These are phyloP conservation scores for Eubasilissa regina DNA, from an alignment of 1,140 invertebrate genomes.

Conservation along the genomic window DNA sequence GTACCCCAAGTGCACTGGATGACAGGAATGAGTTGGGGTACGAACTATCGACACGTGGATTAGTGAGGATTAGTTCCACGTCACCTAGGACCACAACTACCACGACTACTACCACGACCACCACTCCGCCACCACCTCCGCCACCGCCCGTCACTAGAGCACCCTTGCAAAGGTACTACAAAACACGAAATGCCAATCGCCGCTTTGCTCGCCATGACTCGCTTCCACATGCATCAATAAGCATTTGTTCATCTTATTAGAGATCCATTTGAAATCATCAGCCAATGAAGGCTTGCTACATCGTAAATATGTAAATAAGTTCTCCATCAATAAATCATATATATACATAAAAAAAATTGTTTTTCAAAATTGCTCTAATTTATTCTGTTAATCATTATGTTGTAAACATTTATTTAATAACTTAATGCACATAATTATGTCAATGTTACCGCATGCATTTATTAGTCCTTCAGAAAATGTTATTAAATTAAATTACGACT, in stretches of 20 bases:
- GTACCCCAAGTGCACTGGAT: slow-evolving; percentile 62
- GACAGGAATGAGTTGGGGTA: slow-evolving; percentile 73
- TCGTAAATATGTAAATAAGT: neutral
- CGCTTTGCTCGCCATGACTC: slow-evolving; percentile 7
- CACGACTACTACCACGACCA: slow-evolving; percentile 66
- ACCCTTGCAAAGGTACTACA: slow-evolving; percentile 70
- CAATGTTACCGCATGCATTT: no score
- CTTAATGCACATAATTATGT: no score
- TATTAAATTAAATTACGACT: no score
- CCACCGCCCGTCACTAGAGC: slow-evolving; percentile 69
- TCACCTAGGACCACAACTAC: slow-evolving; percentile 64
- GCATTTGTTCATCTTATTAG: neutral
- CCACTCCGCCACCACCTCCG: slow-evolving; percentile 66
- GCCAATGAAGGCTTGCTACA: neutral
- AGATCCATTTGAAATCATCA: neutral
- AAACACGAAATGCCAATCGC: slow-evolving; percentile 55
- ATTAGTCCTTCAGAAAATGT: no score
- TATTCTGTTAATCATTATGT: neutral
- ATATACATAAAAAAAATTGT: no score
- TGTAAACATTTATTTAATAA: neutral
- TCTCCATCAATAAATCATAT: no score
- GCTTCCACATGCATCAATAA: neutral
- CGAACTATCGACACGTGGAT: slow-evolving; percentile 63
- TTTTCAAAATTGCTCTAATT: neutral
- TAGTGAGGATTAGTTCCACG: slow-evolving; percentile 60